Base-by-base conservation (phyloP, 2,888 invertebrate genomes). In the Drosophila nr. perissopoda region DNA sequence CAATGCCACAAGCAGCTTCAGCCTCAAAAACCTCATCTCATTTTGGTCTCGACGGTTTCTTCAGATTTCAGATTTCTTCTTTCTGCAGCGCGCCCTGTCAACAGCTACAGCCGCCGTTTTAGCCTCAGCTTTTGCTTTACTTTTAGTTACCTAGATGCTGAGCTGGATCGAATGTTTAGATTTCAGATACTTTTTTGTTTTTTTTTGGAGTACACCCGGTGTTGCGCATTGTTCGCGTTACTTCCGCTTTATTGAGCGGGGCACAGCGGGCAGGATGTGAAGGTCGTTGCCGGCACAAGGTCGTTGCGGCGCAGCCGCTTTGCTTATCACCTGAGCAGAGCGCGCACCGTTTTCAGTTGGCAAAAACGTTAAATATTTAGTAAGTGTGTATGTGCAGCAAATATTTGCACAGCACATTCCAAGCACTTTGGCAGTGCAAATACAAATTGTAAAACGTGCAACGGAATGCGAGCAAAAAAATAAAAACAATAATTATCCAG, bases 381-480 rank as follows among this genome's bases (percentile, higher is more conserved):
- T 56, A 40, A 54, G 34, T 25, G 34, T 54, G 54, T 75, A 11
- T 73, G 71, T 78, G 70, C 63, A 62, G 72, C 85, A 87, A 84
- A 84, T 88, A 87, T 85, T 85, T 85, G 71, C 82, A 64, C 69
- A 77, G 86, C 82, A 80, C 83, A 85, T 88, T 85, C 85, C 88
- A 73, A 79, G 80, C 83, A 83, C 83, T 85, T 83, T 82, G 79
- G 68, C 59, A 72, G 68, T 10, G 78, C 76, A 78, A 78, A 78
- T 79, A 78, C 49, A 76, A 79, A 73, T 73, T 76, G 72, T 78
- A 78, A 76, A 78, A 51, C 78, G 66, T 71, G 64, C 71, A 79
- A 57, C 71, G 67, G 57, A 76, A 76, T 67, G 76, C 51, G 68
- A 79, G 59, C 58, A 72, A 33, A 57, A 36, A 36, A n/a, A 48